These are phyloP conservation scores for Dendrocincla tyrannina DNA, from an alignment of 2,797 vertebrate species.

Conservation along the genomic window DNA sequence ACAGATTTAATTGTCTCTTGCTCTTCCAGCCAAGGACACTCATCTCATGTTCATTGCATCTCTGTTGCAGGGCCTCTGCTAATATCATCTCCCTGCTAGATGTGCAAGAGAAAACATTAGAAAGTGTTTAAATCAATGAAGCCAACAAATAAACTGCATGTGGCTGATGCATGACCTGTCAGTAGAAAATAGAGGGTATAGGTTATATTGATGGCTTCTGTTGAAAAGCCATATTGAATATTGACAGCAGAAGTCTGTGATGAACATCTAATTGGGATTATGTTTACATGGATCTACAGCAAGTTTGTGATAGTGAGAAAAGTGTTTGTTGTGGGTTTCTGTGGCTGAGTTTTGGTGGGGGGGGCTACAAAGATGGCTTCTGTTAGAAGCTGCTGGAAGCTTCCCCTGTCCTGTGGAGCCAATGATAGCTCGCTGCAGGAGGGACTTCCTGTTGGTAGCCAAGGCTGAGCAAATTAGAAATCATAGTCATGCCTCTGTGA, in stretches of 20 bases:
- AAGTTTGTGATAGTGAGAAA: neutral
- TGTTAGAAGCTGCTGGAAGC: too few species aligned
- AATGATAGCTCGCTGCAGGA: too few species aligned
- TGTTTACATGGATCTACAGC: neutral
- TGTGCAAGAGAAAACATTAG: neutral
- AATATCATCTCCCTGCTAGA: neutral
- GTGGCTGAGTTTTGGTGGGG: too few species aligned
- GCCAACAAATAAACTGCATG: slow-evolving; percentile 57
- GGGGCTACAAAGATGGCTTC: too few species aligned
- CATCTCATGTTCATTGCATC: neutral
- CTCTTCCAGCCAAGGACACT: neutral
- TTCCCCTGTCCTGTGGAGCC: too few species aligned
- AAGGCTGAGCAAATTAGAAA: too few species aligned
- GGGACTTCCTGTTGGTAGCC: too few species aligned
- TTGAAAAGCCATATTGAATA: neutral
- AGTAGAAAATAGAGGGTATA: neutral
- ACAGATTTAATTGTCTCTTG: neutral
- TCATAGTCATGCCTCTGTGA: too few species aligned
- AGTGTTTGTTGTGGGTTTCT: neutral
- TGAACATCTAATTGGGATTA: slow-evolving; percentile 2
- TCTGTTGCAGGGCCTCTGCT: neutral
- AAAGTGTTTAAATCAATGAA: slow-evolving; percentile 56
- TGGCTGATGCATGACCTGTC: slow-evolving; percentile 30
- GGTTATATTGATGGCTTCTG: slow-evolving; percentile 17
- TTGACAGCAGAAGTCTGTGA: slow-evolving; percentile 29